These are phyloP conservation scores for Dryadula phaetusa DNA, from an alignment of 2,888 invertebrate species.

Conservation along the genomic window DNA sequence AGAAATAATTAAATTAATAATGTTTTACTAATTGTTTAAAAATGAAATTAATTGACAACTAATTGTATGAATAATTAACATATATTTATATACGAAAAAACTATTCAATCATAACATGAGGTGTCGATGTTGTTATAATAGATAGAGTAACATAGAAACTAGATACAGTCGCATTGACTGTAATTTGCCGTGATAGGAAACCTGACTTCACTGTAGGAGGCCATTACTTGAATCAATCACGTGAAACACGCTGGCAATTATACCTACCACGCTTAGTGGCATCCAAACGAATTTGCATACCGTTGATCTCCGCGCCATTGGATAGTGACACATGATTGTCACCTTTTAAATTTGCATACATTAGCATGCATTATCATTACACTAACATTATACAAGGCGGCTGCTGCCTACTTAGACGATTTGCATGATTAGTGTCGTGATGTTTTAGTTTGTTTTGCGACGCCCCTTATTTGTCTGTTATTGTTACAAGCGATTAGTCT, in stretches of 20 bases:
- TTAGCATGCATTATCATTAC: constrained; percentile 63
- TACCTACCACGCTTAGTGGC: constrained; percentile 72
- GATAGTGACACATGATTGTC: constrained; percentile 80
- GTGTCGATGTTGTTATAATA: not conserved
- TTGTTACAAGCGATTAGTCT: constrained; percentile 53
- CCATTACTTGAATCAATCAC: constrained; percentile 63
- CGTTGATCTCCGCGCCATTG: constrained; percentile 68
- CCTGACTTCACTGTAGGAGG: constrained; percentile 11
- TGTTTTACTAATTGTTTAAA: too few species aligned
- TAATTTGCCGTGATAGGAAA: constrained; percentile 8
- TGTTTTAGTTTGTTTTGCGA: constrained; percentile 63
- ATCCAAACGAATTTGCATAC: constrained; percentile 70
- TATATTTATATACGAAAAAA: too few species aligned
- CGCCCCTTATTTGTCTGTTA: constrained; percentile 56
- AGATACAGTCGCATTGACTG: not conserved
- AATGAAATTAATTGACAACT: too few species aligned
- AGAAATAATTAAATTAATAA: too few species aligned
- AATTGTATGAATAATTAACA: too few species aligned
- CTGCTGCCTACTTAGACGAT: constrained; percentile 63
- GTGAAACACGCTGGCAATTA: constrained; percentile 65
- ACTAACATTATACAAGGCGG: constrained; percentile 56
- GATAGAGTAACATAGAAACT: not conserved
- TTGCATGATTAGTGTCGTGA: constrained; percentile 71
- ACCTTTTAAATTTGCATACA: constrained; percentile 81
- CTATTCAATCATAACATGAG: not conserved